Evolutionary conservation across 30 jellyfish, hydroid and myxozoan genomes (phyloP).

Genomic region (Rhopilema esculentum): DNA sequence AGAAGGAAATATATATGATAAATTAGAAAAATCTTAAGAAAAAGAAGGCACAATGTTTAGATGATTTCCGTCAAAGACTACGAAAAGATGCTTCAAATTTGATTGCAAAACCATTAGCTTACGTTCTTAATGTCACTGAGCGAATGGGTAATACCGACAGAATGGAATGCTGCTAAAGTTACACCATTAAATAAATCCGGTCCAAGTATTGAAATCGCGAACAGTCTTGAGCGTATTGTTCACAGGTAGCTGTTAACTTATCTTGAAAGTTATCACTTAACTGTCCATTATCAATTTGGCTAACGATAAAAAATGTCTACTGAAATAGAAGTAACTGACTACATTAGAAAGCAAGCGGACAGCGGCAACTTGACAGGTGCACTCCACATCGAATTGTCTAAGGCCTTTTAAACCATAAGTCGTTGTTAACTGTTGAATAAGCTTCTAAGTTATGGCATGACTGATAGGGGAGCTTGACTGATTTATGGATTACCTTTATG

Average conservation of each 20-base stretch:
- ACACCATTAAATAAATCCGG: constrained; percentile 65
- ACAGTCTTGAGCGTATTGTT: constrained; percentile 62
- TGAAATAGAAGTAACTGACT: constrained; percentile 56
- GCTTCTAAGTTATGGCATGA: constrained; percentile 28
- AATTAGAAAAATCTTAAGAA: constrained; percentile 37
- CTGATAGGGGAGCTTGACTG: constrained; percentile 41
- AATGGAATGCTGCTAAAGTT: constrained; percentile 71
- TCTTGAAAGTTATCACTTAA: constrained; percentile 52
- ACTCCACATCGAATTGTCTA: too few relatives aligned
- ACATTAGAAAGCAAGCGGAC: constrained; percentile 65
- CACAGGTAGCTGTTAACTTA: constrained; percentile 65
- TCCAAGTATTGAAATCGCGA: constrained; percentile 16
- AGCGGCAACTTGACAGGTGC: constrained; percentile 60
- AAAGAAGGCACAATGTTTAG: constrained; percentile 57
- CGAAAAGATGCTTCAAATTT: constrained; percentile 46
- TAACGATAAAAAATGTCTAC: constrained; percentile 47
- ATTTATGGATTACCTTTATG: constrained; percentile 41
- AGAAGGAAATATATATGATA: constrained; percentile 28
- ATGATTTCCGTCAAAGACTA: constrained; percentile 37
- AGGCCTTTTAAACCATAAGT: constrained; percentile 42
- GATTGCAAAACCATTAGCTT: constrained; percentile 35
- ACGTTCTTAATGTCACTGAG: constrained; percentile 41
- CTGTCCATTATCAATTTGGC: too few relatives aligned
- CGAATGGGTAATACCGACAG: constrained; percentile 64
- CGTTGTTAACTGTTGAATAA: constrained; percentile 19